Evolutionary conservation across 2,888 invertebrate genomes (phyloP).

Genomic region (Neoascia interrupta): DNA sequence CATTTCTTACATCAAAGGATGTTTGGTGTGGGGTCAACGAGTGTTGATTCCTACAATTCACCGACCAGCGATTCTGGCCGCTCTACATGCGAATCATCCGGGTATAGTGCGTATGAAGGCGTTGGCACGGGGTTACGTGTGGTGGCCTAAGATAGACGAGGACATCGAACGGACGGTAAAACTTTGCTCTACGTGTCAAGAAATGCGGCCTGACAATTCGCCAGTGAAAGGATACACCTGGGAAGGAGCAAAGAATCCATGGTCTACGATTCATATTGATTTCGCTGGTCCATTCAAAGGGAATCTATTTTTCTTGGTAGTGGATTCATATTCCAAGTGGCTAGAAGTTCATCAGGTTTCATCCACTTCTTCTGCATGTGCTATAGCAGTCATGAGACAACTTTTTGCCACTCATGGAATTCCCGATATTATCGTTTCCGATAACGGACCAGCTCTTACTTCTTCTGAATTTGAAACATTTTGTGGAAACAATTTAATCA

Average conservation of each 20-base stretch:
- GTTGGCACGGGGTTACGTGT: constrained; percentile 2
- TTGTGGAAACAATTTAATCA: no score
- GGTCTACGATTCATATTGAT: constrained; percentile 53
- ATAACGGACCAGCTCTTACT: constrained; percentile 58
- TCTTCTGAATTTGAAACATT: constrained; percentile 34
- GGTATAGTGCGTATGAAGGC: constrained; percentile 11
- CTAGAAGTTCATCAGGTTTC: constrained; percentile 60
- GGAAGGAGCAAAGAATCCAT: constrained; percentile 23
- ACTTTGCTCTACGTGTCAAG: background rate
- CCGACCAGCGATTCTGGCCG: constrained; percentile 1
- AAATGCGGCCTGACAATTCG: background rate
- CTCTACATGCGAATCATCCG: constrained; percentile 15
- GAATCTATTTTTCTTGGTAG: constrained; percentile 43
- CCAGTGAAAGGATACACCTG: constrained; percentile 36
- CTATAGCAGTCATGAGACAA: constrained; percentile 46
- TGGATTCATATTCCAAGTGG: constrained; percentile 62
- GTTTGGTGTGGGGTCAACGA: constrained; percentile 16
- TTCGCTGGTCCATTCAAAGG: constrained; percentile 58
- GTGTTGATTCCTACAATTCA: constrained; percentile 15
- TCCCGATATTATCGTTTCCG: constrained; percentile 42
- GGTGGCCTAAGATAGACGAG: constrained; percentile 7
- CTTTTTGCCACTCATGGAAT: constrained; percentile 55
- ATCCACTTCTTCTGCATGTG: constrained; percentile 45
- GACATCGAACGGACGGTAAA: constrained; percentile 6
- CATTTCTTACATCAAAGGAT: no score